Conservation (phyloP, 2,888 invertebrate genomes). For the Luffia ferchaultella region DNA sequence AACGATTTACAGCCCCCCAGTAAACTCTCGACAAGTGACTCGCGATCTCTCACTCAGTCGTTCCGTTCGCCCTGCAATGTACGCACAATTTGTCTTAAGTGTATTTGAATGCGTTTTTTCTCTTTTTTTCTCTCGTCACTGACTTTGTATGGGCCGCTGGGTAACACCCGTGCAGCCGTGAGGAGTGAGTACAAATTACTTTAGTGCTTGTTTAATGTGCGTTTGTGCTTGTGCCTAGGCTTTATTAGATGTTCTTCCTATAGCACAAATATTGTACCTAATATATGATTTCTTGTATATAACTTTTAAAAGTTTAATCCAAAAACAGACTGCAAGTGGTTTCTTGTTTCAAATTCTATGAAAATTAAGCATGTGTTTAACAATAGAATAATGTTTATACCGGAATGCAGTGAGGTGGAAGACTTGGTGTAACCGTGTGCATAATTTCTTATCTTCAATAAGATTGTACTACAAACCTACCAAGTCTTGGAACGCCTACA, state of each 20-base stretch:
- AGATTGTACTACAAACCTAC: background rate
- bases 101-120: constrained; percentile 69
- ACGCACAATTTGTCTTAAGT: constrained; percentile 66
- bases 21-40: constrained; percentile 36
- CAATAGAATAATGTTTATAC: background rate
- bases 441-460: constrained; percentile 14
- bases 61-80: constrained; percentile 68
- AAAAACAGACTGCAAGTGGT: constrained; percentile 58
- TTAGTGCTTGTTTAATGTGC: constrained; percentile 64
- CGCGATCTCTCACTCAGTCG: constrained; percentile 67
- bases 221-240: constrained; percentile 64
- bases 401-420: constrained; percentile 19
- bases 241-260: constrained; percentile 19
- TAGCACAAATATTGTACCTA: background rate
- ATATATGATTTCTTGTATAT: background rate
- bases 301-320: constrained; percentile 9
- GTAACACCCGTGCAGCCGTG: constrained; percentile 70
- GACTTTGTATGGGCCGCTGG: constrained; percentile 75
- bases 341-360: background rate
- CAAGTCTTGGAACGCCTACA: constrained; percentile 24
- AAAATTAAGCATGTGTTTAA: background rate
- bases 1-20: constrained; percentile 39
- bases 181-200: constrained; percentile 75
- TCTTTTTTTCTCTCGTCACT: constrained; percentile 68
- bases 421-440: constrained; percentile 41